Evolutionary conservation across 2,888 invertebrate species (phyloP), one percentile per base, ranked within the genome.

Genomic region (Drosophila imparisetae): DNA sequence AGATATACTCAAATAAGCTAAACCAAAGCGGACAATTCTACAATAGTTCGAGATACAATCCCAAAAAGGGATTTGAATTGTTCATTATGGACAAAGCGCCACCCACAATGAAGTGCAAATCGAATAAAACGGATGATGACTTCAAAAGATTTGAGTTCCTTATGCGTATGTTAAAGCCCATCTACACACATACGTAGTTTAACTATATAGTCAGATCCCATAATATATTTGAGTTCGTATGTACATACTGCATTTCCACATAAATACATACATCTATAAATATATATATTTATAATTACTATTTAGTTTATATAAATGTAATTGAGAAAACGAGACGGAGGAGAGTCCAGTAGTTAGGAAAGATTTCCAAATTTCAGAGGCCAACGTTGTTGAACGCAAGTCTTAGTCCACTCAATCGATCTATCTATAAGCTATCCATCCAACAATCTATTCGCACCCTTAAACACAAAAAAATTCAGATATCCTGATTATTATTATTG

Each of bases 51-150:
- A 69, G 40, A 27, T 92, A 85, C 66, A 74, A 88, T 78, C 83
- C 90, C 27, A 90, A 81, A 55, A 15, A 75, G 42, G 92, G 92
- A 36, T 92, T 92, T 69, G 64, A 55, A 18, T 64, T 92, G 42
- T 73, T 72, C 57, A 60, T 84, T 64, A 45, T 80, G 21, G 73
- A 78, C 29, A 79, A 74, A 54, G 61, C 76, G 30, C 80, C 87
- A 36, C 21, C n/a, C 15, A 63, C 10, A 48, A 63, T 81, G 54
- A 65, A 54, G 21, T 91, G 91, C 72, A 64, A 60, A 40, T 66
- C 63, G 40, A n/a, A 32, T 8, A 36, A 15, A 21, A 21, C 7
- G 36, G 18, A 3, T 24, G 6, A 13, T 10, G 10, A 1, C 36
- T 21, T 2, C 49, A 36, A n/a, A 11, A 34, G 60, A 18, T 10